Percentiles rank a stretch among this genome's conserved stretches.
These are phyloP conservation scores for Cataglyphis hispanica DNA, from an alignment of 1,140 invertebrate species.

Conservation along the genomic window DNA sequence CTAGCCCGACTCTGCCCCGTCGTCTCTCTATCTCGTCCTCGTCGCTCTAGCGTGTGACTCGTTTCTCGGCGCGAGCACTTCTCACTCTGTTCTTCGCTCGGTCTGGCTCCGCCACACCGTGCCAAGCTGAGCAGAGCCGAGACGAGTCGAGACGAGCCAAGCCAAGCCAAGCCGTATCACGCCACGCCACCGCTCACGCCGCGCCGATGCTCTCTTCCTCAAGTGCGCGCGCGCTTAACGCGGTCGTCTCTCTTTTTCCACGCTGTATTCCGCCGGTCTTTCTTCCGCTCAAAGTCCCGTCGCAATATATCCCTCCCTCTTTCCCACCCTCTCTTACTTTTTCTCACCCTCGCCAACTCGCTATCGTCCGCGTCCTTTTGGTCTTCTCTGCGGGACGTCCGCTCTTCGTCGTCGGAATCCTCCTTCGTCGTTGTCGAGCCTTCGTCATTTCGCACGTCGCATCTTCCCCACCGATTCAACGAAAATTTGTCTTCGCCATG, in stretches of 20 bases:
- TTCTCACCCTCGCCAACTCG: constrained; percentile 2
- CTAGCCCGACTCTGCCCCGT: constrained; percentile 64
- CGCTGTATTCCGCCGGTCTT: constrained; percentile 67
- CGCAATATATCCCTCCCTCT: constrained; percentile 28
- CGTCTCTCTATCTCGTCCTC: constrained; percentile 49
- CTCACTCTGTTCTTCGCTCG: constrained; percentile 65
- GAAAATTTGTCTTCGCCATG: constrained; percentile 29
- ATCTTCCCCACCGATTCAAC: constrained; percentile 35
- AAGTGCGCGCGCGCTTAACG: constrained; percentile 70
- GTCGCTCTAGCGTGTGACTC: constrained; percentile 60
- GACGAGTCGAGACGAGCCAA: not conserved
- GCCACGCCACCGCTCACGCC: constrained; percentile 51
- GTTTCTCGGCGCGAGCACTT: constrained; percentile 55
- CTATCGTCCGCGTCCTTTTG: constrained; percentile 66
- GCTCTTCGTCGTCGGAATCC: constrained; percentile 49
- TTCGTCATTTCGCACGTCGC: constrained; percentile 47
- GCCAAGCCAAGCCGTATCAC: not conserved
- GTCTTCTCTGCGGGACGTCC: constrained; percentile 52
- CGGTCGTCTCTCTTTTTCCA: constrained; percentile 72
- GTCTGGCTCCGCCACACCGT: constrained; percentile 60
- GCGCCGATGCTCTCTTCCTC: constrained; percentile 81
- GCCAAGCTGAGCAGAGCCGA: not conserved
- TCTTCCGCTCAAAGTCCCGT: constrained; percentile 38
- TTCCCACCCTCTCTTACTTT: constrained; percentile 45
- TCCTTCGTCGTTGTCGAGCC: constrained; percentile 37